These are phyloP conservation scores for Regulus satrapa DNA, from an alignment of 2,113 vertebrate species.

Conservation along the genomic window DNA sequence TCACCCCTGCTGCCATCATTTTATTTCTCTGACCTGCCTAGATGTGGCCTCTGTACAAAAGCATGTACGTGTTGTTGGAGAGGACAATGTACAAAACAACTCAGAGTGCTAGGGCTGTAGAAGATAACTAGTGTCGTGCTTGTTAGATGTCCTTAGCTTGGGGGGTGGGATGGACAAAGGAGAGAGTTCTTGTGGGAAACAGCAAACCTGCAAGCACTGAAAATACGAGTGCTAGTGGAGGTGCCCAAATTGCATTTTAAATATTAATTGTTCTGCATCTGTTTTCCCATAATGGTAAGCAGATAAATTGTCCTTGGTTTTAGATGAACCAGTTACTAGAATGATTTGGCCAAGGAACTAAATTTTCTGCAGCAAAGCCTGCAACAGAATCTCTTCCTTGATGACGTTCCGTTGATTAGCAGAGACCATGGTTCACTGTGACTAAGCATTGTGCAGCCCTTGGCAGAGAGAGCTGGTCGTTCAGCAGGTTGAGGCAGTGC, in stretches of 20 bases:
- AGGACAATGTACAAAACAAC: slow-evolving; percentile 45
- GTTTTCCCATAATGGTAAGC: not conserved
- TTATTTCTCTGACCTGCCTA: slow-evolving; percentile 50
- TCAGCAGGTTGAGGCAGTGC: not conserved
- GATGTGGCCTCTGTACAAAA: slow-evolving; percentile 70
- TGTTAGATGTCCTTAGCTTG: slow-evolving; percentile 14
- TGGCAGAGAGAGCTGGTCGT: not conserved
- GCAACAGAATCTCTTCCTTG: slow-evolving; percentile 43
- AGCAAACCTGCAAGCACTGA: not conserved
- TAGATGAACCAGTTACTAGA: not conserved
- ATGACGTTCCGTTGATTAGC: slow-evolving; percentile 54
- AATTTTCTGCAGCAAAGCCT: slow-evolving; percentile 39
- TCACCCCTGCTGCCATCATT: not conserved
- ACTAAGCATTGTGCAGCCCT: slow-evolving; percentile 66
- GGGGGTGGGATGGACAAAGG: not conserved
- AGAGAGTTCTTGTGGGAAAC: slow-evolving; percentile 26
- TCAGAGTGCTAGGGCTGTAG: slow-evolving; percentile 69
- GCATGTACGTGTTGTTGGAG: slow-evolving; percentile 60
- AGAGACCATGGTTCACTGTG: slow-evolving; percentile 93
- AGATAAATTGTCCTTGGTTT: not conserved
- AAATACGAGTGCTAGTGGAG: not conserved
- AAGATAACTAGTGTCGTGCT: slow-evolving; percentile 20
- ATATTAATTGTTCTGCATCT: not conserved
- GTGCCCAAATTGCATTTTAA: not conserved
- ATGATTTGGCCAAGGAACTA: not conserved